Evolutionary conservation across 2,888 invertebrate species (phyloP).

Genomic region (Schizotus pectinicornis): DNA sequence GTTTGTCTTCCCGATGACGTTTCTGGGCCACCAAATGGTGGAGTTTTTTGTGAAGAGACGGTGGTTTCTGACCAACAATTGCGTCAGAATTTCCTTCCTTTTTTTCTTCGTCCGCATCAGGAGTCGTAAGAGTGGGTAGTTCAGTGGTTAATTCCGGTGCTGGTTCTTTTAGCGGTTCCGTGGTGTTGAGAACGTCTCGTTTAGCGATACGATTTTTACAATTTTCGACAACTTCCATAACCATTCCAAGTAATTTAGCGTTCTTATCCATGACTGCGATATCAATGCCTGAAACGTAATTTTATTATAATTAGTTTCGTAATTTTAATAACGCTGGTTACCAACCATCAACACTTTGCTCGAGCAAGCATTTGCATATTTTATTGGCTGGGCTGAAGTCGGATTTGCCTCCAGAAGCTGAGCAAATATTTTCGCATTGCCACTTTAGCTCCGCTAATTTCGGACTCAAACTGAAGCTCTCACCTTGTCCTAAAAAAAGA

Average conservation of each 20-base stretch:
- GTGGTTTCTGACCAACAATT: constrained; percentile 10
- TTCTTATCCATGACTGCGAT: constrained; percentile 27
- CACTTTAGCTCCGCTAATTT: constrained; percentile 10
- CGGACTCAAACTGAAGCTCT: constrained; percentile 9
- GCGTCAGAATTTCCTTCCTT: constrained; percentile 1
- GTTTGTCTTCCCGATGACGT: background rate
- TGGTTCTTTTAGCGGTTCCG: background rate
- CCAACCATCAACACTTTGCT: constrained; percentile 31
- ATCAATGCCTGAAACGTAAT: constrained; percentile 22
- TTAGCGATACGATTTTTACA: constrained; percentile 4
- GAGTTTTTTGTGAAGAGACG: background rate
- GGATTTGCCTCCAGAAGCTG: constrained; percentile 32
- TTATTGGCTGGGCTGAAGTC: constrained; percentile 27
- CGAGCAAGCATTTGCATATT: constrained; percentile 33
- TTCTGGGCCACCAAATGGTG: background rate
- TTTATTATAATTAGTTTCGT: background rate
- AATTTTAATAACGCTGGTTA: constrained; percentile 1
- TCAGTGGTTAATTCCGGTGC: background rate
- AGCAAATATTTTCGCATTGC: constrained; percentile 34
- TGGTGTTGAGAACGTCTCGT: constrained; percentile 4
- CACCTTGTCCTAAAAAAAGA: constrained; percentile 7
- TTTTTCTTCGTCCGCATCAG: background rate
- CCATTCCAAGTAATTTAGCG: constrained; percentile 21
- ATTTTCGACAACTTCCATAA: constrained; percentile 2
- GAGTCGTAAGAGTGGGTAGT: constrained; percentile 1